phyloP scores from a whole-genome alignment of 2,113 vertebrate genomes.

The Vulpes ferrilata region DNA sequence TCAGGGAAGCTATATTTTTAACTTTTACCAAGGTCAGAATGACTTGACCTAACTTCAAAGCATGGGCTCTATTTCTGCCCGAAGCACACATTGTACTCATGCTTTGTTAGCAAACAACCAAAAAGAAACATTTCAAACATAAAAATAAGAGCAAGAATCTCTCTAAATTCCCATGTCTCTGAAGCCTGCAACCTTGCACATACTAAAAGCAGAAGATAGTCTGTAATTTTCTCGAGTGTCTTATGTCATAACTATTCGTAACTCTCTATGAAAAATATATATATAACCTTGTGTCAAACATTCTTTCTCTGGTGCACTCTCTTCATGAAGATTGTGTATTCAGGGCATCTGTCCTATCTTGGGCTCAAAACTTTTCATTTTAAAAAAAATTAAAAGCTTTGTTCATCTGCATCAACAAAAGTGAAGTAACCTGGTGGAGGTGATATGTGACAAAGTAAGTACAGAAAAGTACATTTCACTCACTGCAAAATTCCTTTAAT shows the following conservation, averaged over 20 bases:
- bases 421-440: background rate
- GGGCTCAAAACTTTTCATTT: background rate
- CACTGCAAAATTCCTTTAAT: background rate
- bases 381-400: background rate
- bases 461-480: background rate
- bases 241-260: background rate
- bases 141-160: background rate
- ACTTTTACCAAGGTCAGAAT: background rate
- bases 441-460: background rate
- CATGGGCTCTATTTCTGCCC: background rate
- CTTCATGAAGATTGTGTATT: background rate
- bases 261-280: background rate
- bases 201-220: background rate
- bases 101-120: background rate
- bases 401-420: background rate
- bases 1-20: background rate
- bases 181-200: background rate
- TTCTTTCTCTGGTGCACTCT: background rate
- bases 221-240: background rate
- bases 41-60: background rate
- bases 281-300: background rate
- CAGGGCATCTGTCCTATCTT: background rate
- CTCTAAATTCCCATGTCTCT: background rate
- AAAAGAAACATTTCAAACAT: background rate
- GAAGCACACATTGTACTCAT: background rate